Conservation (phyloP, 2,797 vertebrate genomes). For the Sylvilagus floridanus region DNA sequence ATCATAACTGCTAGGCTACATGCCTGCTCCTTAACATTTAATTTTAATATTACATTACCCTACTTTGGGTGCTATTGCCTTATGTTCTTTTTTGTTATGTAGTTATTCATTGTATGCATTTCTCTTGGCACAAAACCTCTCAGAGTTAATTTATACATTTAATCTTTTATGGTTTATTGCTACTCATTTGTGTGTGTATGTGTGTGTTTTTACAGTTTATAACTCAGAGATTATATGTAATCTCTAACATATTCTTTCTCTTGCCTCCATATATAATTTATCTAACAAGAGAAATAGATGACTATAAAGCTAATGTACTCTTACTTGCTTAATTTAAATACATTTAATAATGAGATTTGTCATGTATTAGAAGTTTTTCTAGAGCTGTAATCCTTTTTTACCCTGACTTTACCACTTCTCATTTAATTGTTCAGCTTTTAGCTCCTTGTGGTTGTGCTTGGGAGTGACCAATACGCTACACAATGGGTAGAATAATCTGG, state of each 20-base stretch:
- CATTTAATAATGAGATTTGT: background rate
- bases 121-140: background rate
- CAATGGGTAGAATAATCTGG: background rate
- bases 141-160: background rate
- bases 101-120: background rate
- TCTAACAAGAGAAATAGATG: background rate
- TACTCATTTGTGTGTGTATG: background rate
- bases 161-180: background rate
- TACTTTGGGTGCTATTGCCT: background rate
- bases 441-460: background rate
- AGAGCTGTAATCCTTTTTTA: background rate
- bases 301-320: background rate
- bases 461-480: background rate
- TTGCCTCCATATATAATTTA: background rate
- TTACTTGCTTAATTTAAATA: background rate
- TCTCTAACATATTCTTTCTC: background rate
- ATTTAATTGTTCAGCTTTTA: background rate
- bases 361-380: background rate
- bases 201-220: background rate
- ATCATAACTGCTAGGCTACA: too few species aligned
- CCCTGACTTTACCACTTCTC: background rate
- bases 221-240: background rate
- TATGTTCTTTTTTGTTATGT: background rate
- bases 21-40: background rate
- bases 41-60: background rate